Conservation (phyloP, 2,888 invertebrate genomes). For the Hecatera dysodea region DNA sequence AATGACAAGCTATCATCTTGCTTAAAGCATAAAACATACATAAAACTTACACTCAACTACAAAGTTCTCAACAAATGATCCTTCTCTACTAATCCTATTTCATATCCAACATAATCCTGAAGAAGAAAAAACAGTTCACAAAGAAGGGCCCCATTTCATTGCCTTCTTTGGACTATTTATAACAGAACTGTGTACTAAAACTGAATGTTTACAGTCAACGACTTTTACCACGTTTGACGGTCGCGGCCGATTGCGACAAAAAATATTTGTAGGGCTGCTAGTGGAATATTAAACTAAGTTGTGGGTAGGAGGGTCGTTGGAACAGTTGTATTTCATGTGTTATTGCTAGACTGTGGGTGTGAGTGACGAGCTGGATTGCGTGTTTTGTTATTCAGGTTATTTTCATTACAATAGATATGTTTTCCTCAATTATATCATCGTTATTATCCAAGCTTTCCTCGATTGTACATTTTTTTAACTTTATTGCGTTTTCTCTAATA, state of each 20-base stretch:
- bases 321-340: slow-evolving; percentile 1
- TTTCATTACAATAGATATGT: slow-evolving; percentile 7
- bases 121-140: slow-evolving; percentile 57
- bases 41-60: slow-evolving; percentile 15
- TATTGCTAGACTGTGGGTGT: slow-evolving; percentile 6
- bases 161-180: slow-evolving; percentile 69
- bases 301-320: slow-evolving; percentile 13
- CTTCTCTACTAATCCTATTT: slow-evolving; percentile 39
- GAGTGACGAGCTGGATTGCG: background rate
- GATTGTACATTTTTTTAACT: background rate
- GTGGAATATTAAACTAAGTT: slow-evolving; percentile 29
- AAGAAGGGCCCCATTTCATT: slow-evolving; percentile 63
- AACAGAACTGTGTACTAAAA: slow-evolving; percentile 68
- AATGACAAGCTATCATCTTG: background rate
- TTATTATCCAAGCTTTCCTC: background rate
- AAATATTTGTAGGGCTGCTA: slow-evolving; percentile 62
- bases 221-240: slow-evolving; percentile 59
- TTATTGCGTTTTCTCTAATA: slow-evolving; percentile 3
- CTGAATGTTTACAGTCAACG: slow-evolving; percentile 65
- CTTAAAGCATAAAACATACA: slow-evolving; percentile 12
- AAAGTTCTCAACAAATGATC: slow-evolving; percentile 13
- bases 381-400: slow-evolving; percentile 6
- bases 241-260: slow-evolving; percentile 58
- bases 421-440: slow-evolving; percentile 10
- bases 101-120: slow-evolving; percentile 41